Conservation (phyloP, 2,113 vertebrate genomes). For the Morone saxatilis region DNA sequence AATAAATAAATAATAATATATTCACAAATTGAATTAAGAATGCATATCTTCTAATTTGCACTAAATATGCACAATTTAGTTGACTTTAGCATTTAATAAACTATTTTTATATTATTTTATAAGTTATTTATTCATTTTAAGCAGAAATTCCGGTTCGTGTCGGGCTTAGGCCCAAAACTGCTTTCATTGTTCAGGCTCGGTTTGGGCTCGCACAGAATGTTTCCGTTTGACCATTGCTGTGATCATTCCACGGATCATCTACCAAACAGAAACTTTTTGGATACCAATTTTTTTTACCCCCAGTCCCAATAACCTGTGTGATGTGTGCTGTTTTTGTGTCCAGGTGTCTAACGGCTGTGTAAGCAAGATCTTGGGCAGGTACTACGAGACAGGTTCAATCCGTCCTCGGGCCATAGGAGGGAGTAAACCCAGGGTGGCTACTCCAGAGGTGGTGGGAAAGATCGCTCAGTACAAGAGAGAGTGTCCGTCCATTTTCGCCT, state of each 20-base stretch:
- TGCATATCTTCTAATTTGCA: no score
- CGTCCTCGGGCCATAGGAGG: slow-evolving; percentile 98
- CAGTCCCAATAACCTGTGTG: slow-evolving; percentile 80
- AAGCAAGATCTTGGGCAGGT: slow-evolving; percentile 99
- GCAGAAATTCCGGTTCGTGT: no score
- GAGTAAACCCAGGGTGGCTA: slow-evolving; percentile 98
- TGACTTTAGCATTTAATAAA: no score
- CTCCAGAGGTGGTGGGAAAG: slow-evolving; percentile 98
- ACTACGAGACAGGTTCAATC: slow-evolving; percentile 99
- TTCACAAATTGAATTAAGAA: no score
- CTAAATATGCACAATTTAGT: no score
- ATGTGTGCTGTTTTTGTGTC: slow-evolving; percentile 88
- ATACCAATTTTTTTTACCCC: neutral
- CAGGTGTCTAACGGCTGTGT: slow-evolving; percentile 99
- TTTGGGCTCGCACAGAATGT: no score
- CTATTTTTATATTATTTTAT: no score
- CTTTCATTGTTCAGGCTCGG: no score
- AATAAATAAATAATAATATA: no score
- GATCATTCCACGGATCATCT: neutral
- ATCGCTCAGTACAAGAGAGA: slow-evolving; percentile 99
- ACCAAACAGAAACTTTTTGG: neutral
- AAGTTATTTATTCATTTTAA: no score
- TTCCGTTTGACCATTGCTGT: neutral
- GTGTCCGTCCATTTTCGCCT: slow-evolving; percentile 99
- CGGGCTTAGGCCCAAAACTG: no score